A percentile compares a stretch with the other conserved stretches of the same genome.
Evolutionary conservation across 2,888 invertebrate species (phyloP).

Genomic region (Agrochola lychnidis): DNA sequence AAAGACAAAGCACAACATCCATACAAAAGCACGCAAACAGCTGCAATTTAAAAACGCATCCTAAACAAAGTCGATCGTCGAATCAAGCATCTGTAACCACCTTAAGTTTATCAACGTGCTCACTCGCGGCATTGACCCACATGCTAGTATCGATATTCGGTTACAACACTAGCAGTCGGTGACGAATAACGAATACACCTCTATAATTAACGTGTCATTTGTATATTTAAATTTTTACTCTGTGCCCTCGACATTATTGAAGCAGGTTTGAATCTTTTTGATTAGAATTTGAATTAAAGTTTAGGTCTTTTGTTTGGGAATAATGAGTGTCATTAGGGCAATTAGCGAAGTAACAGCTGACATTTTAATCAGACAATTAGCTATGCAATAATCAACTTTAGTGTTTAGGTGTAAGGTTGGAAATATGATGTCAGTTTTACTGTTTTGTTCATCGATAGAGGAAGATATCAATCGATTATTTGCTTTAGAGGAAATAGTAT

Average conservation of each 20-base stretch:
- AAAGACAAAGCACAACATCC: neutral
- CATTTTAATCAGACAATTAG: neutral
- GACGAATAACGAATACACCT: slow-evolving; percentile 77
- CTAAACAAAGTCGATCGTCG: neutral
- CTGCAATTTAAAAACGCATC: neutral
- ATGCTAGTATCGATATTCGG: slow-evolving; percentile 82
- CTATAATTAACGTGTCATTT: slow-evolving; percentile 72
- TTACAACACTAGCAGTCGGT: slow-evolving; percentile 79
- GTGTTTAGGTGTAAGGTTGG: neutral
- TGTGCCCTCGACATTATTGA: slow-evolving; percentile 74
- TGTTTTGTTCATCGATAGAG: neutral
- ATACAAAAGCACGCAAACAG: neutral
- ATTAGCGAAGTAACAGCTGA: slow-evolving; percentile 12
- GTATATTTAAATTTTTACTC: slow-evolving; percentile 68
- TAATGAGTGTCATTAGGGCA: slow-evolving; percentile 32
- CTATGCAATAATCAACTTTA: slow-evolving; percentile 2
- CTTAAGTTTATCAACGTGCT: slow-evolving; percentile 61
- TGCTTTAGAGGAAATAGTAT: neutral
- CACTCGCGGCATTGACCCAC: slow-evolving; percentile 82
- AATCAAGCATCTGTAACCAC: slow-evolving; percentile 23
- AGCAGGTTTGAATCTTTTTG: slow-evolving; percentile 52
- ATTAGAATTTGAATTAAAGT: slow-evolving; percentile 44
- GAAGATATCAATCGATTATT: slow-evolving; percentile 3
- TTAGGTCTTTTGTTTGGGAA: slow-evolving; percentile 46
- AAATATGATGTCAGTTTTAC: neutral